phyloP scores from a whole-genome alignment of 53 echinoderm and acorn worm genomes.

The Hippasteria phrygiana region DNA sequence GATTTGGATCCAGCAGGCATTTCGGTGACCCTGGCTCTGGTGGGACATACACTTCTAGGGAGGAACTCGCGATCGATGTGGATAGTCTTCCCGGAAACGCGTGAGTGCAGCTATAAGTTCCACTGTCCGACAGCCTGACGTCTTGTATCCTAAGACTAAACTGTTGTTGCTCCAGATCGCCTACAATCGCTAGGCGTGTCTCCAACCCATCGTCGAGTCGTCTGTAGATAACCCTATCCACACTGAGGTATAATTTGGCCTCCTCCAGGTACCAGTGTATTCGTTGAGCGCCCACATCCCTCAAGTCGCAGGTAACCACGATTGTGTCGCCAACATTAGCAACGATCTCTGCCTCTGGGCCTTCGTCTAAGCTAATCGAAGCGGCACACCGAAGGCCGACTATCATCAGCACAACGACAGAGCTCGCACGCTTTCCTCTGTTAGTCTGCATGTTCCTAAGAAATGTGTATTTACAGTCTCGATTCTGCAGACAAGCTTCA shows the following conservation, averaged over 20 bases:
- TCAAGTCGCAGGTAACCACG: background rate
- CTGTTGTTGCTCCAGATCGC: background rate
- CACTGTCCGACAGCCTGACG: constrained; percentile 1
- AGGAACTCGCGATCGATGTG: background rate
- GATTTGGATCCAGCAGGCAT: background rate
- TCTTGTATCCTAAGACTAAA: constrained; percentile 16
- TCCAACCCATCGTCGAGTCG: constrained; percentile 5
- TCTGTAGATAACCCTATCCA: background rate
- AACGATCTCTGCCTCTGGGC: background rate
- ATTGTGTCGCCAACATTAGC: constrained; percentile 3
- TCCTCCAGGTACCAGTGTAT: constrained; percentile 9
- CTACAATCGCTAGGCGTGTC: constrained; percentile 15
- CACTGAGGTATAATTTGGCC: background rate
- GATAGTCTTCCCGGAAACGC: constrained; percentile 13
- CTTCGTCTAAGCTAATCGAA: constrained; percentile 13
- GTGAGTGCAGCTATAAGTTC: constrained; percentile 26
- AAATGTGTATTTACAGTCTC: background rate
- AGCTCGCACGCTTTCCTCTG: background rate
- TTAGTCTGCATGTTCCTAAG: background rate
- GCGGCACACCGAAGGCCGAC: background rate
- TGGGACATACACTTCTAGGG: background rate
- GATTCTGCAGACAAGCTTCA: background rate
- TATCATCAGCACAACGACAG: background rate
- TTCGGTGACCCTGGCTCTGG: constrained; percentile 10
- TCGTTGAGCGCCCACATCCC: background rate